phyloP scores from a whole-genome alignment of 2,797 vertebrate genomes.

The Alauda arvensis region DNA sequence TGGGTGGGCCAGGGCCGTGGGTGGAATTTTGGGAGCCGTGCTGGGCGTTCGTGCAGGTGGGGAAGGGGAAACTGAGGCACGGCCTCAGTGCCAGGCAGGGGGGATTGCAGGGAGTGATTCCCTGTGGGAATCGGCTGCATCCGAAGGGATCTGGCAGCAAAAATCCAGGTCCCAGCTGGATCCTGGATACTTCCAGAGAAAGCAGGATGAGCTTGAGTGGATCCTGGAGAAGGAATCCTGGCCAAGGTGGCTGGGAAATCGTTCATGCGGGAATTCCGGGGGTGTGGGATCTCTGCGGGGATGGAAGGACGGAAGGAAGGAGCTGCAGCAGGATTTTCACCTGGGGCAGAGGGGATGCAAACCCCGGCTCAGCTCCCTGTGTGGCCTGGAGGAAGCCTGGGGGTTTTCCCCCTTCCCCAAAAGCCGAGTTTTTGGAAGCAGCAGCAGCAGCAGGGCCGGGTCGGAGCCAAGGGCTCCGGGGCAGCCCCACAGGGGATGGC shows the following conservation, averaged over 20 bases:
- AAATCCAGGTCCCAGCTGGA: rapidly evolving
- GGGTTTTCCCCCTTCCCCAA: no score
- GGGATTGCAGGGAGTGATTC: background rate
- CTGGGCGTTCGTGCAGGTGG: rapidly evolving
- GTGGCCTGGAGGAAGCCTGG: background rate
- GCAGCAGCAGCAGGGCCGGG: background rate
- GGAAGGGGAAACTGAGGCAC: conserved; percentile 23
- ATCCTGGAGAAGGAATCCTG: background rate
- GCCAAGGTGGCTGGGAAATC: background rate
- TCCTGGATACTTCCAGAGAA: background rate
- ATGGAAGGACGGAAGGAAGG: background rate
- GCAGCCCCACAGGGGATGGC: rapidly evolving
- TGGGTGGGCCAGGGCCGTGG: background rate
- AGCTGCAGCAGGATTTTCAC: background rate
- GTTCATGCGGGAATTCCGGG: rapidly evolving
- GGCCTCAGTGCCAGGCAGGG: rapidly evolving
- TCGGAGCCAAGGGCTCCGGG: background rate
- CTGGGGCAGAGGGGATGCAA: background rate
- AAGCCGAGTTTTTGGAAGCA: background rate
- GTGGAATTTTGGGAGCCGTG: rapidly evolving
- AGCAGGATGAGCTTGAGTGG: background rate
- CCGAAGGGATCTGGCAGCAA: background rate
- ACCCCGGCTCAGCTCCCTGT: background rate
- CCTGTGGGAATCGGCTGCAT: background rate
- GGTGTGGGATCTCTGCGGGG: background rate